Conservation (phyloP, 2,888 invertebrate species). For the Caenorhabditis sp. region DNA sequence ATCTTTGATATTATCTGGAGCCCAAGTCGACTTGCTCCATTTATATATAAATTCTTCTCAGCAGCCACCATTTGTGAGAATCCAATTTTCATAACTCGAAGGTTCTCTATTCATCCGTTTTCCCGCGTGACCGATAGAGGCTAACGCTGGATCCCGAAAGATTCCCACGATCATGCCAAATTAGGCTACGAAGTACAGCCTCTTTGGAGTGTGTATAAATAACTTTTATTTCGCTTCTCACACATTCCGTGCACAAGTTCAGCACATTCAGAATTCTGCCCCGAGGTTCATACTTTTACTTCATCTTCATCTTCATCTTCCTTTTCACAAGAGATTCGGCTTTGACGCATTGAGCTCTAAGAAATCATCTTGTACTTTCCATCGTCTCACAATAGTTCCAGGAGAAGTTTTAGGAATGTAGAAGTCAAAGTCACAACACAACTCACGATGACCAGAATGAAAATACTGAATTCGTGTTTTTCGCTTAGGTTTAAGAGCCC, state of each 20-base stretch:
- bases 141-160: conserved; percentile 32
- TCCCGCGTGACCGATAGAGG: conserved; percentile 55
- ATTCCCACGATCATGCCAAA: conserved; percentile 69
- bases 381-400: not conserved
- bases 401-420: not conserved
- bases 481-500: conserved; percentile 40
- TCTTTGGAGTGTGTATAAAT: conserved; percentile 51
- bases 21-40: conserved; percentile 8
- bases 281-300: not conserved
- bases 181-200: conserved; percentile 54
- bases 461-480: conserved; percentile 23
- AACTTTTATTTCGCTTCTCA: conserved; percentile 35
- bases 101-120: conserved; percentile 50
- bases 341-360: not conserved
- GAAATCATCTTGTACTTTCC: conserved; percentile 21
- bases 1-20: conserved; percentile 12
- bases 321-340: not conserved
- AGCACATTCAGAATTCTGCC: conserved; percentile 25
- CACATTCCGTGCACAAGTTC: conserved; percentile 22
- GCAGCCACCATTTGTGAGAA: conserved; percentile 27
- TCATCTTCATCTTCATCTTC: conserved; percentile 1
- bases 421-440: conserved; percentile 34
- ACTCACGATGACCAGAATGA: conserved; percentile 29
- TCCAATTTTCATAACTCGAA: conserved; percentile 44
- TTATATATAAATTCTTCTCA: conserved; percentile 6